Percentiles rank a stretch among this genome's conserved stretches.
Evolutionary conservation across 2,888 invertebrate genomes (phyloP).

Genomic region (Mesorhabditis belari): DNA sequence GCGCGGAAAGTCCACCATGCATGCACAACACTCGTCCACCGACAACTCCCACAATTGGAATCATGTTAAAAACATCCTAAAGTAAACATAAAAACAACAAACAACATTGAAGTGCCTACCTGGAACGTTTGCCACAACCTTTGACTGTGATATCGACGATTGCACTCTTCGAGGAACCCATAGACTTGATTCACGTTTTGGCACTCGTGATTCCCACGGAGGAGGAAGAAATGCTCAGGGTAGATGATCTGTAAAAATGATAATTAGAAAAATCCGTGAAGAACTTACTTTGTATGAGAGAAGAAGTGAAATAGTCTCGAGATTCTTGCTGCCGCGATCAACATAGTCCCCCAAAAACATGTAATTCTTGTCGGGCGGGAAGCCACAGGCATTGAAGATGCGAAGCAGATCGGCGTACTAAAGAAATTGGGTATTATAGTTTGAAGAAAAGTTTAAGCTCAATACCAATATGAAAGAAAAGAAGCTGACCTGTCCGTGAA

Average conservation of each 20-base stretch:
- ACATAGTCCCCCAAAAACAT: background rate
- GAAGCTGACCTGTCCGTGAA: conserved; percentile 11
- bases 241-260: background rate
- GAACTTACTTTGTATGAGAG: background rate
- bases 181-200: background rate
- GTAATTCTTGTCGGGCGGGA: background rate
- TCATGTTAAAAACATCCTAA: background rate
- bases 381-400: background rate
- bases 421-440: too few relatives aligned
- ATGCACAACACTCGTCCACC: background rate
- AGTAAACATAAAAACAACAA: background rate
- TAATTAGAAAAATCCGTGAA: too few relatives aligned
- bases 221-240: background rate
- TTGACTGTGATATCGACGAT: background rate
- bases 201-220: background rate
- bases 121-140: background rate
- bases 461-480: background rate
- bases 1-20: background rate
- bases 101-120: background rate
- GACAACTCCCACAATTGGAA: background rate
- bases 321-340: background rate
- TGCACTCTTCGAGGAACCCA: background rate
- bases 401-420: background rate
- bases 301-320: background rate
- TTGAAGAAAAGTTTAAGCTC: background rate